Evolutionary conservation across 2,888 invertebrate species (phyloP), one percentile per base, ranked within the genome.

Genomic region (Tinea semifulvella): DNA sequence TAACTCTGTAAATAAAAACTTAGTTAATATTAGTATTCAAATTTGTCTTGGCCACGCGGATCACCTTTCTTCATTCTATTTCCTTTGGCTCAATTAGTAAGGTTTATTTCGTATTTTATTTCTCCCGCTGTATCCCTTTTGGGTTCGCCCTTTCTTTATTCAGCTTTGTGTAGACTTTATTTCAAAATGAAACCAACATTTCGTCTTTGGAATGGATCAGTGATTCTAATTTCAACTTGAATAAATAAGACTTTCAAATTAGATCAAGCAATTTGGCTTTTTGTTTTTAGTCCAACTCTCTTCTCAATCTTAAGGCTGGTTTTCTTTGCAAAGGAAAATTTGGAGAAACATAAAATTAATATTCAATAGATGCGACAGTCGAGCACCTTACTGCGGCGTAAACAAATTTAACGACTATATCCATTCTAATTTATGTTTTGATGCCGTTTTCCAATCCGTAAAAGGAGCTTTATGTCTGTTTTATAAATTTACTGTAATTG

Each of bases 351-450:
- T 57, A 55, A 58, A 56, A 57, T 61, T 60, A 56, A 56, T 58
- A 58, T 61, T 57, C 60, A 58, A 54, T 54, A 55, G 44, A n/a
- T 18, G 35, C 31, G 16, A 20, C 36, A 28, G 44, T 20, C 11
- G 13, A 8, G 26, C 19, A 27, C 18, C 45, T 22, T 45, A 43
- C 43, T 11, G 43, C 18, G 46, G 52, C 52, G 49, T 56, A 55
- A 58, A 56, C 53, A 53, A 50, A 31, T 46, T 60, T 61, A 56
- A 61, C 50, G 55, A 50, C 49, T 26, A 35, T 53, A 56, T 56
- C 56, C 56, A 57, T 58, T 58, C 51, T 55, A 55, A 53, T 55
- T 54, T 53, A 57, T 52, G 53, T 51, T 49, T 31, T 49, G 50
- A 48, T 50, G 49, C 42, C 48, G 47, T 46, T 44, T 45, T 36